Evolutionary conservation across 2,888 invertebrate species (phyloP).

Genomic region (Lapara coniferarum): DNA sequence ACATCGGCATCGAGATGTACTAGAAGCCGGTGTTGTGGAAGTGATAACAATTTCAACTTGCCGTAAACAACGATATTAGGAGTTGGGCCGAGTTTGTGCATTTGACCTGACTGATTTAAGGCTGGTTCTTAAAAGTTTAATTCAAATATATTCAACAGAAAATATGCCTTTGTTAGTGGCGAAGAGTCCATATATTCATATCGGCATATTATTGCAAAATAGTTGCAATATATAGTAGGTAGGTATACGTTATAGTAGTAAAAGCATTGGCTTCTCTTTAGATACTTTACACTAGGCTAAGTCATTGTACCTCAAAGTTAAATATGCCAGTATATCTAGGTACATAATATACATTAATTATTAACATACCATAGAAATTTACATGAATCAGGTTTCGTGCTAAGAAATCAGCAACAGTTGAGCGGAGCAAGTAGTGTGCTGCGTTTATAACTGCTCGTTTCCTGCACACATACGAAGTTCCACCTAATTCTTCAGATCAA

Average conservation of each 20-base stretch:
- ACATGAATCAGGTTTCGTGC: slow-evolving; percentile 44
- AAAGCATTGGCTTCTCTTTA: too few species aligned
- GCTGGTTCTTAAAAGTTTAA: not conserved
- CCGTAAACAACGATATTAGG: slow-evolving; percentile 68
- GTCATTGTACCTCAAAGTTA: too few species aligned
- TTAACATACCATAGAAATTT: slow-evolving; percentile 17
- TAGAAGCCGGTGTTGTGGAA: slow-evolving; percentile 56
- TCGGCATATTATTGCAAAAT: too few species aligned
- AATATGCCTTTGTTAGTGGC: not conserved
- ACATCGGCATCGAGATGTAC: slow-evolving; percentile 68
- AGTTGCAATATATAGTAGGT: too few species aligned
- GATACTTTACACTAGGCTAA: too few species aligned
- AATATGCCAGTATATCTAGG: too few species aligned
- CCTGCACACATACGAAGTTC: slow-evolving; percentile 47
- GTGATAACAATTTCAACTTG: slow-evolving; percentile 71
- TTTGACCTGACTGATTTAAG: not conserved
- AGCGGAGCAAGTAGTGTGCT: slow-evolving; percentile 39
- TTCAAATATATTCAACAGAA: not conserved
- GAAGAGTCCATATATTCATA: not conserved
- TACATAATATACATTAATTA: too few species aligned
- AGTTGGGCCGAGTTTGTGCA: slow-evolving; percentile 30
- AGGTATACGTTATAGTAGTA: too few species aligned
- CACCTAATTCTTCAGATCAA: slow-evolving; percentile 66
- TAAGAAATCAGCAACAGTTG: slow-evolving; percentile 31
- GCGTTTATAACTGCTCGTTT: slow-evolving; percentile 42